These are phyloP conservation scores for Phoxinus dragarum DNA, from an alignment of 2,797 vertebrate genomes.

Conservation along the genomic window DNA sequence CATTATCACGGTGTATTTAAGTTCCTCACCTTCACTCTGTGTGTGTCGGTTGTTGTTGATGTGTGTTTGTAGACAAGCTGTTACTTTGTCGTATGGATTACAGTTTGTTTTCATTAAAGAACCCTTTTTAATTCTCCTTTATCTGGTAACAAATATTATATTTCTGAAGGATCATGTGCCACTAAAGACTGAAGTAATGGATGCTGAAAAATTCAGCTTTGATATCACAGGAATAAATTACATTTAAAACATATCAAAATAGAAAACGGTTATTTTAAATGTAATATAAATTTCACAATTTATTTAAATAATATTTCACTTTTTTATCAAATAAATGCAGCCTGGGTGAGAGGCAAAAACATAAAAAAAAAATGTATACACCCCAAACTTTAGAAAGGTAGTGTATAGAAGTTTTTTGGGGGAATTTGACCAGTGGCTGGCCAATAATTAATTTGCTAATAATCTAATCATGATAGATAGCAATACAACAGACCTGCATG, in stretches of 20 bases:
- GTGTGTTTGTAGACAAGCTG: no score
- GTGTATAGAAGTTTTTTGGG: background rate
- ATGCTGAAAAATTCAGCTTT: background rate
- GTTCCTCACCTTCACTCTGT: no score
- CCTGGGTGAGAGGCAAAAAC: background rate
- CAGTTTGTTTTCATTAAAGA: no score
- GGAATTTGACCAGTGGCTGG: constrained; percentile 39
- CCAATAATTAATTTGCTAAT: constrained; percentile 75
- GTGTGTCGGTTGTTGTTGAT: no score
- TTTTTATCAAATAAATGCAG: background rate
- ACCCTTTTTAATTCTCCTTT: no score
- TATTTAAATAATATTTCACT: no score
- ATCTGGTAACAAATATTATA: background rate
- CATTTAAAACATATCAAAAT: background rate
- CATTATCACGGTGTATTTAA: no score
- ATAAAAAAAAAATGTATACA: background rate
- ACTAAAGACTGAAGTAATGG: background rate
- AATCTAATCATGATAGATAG: constrained; percentile 75
- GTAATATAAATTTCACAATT: background rate
- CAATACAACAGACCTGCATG: constrained; percentile 74
- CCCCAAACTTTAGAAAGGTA: background rate
- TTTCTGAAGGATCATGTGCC: background rate
- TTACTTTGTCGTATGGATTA: no score
- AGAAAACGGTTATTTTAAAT: background rate
- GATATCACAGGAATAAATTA: background rate